Evolutionary conservation across 1,140 invertebrate genomes (phyloP).

Genomic region (Drosophila eugracilis): DNA sequence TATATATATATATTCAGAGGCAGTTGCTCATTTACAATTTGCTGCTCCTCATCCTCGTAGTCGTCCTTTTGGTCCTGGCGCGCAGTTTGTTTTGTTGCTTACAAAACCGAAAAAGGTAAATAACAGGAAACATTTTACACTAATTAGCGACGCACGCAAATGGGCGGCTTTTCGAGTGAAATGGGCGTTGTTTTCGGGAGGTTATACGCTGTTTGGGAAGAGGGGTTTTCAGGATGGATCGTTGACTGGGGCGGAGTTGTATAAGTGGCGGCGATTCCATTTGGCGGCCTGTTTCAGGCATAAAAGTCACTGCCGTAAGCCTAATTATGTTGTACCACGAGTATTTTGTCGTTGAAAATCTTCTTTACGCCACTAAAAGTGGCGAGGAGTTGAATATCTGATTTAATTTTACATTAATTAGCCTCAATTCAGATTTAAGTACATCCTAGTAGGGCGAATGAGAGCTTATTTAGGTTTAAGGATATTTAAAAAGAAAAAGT

Average conservation of each 20-base stretch:
- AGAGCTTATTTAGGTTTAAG: not conserved
- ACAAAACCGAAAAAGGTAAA: conserved; percentile 80
- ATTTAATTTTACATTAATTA: conserved; percentile 65
- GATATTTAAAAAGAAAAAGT: too few relatives aligned
- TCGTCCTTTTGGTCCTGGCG: conserved; percentile 8
- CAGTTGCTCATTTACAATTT: conserved; percentile 61
- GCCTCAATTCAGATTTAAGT: conserved; percentile 7
- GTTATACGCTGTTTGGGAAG: not conserved
- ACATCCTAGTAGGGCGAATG: not conserved
- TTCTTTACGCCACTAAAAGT: conserved; percentile 15
- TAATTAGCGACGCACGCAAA: conserved; percentile 83
- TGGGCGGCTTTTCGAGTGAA: conserved; percentile 58
- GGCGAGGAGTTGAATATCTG: not conserved
- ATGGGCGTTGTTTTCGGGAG: conserved; percentile 10
- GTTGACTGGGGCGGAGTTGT: conserved; percentile 11
- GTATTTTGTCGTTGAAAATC: conserved; percentile 59
- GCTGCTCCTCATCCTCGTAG: conserved; percentile 3
- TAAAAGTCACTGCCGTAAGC: conserved; percentile 78
- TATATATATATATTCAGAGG: not conserved
- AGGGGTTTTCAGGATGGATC: not conserved
- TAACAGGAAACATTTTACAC: conserved; percentile 84
- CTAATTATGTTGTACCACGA: conserved; percentile 77
- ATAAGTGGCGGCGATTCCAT: conserved; percentile 41
- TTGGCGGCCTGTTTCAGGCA: conserved; percentile 41
- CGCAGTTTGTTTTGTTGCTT: conserved; percentile 68